phyloP scores from a whole-genome alignment of 2,888 invertebrate species.

The Macrophya alboannulata region DNA sequence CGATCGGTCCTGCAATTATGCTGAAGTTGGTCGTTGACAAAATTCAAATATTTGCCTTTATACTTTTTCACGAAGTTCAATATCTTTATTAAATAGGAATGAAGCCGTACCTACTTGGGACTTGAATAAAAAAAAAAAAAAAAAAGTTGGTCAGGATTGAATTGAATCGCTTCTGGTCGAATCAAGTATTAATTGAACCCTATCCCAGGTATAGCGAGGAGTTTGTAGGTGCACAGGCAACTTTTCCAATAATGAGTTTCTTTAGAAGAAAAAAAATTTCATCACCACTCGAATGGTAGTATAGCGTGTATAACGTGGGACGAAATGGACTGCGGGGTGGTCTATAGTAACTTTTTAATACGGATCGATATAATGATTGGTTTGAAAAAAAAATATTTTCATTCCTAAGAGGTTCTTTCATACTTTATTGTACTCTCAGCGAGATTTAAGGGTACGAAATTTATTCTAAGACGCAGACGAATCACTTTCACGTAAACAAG shows the following conservation, averaged over 20 bases:
- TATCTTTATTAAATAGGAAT: conserved; percentile 36
- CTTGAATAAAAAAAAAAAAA: conserved; percentile 58
- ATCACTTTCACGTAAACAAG: conserved; percentile 38
- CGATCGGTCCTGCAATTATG: conserved; percentile 26
- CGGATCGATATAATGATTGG: conserved; percentile 50
- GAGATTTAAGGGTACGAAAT: conserved; percentile 26
- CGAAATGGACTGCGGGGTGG: conserved; percentile 64
- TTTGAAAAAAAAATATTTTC: conserved; percentile 72
- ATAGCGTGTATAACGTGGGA: conserved; percentile 59
- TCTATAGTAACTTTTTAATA: conserved; percentile 25
- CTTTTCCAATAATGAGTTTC: conserved; percentile 76
- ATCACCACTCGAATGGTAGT: conserved; percentile 63
- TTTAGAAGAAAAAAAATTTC: conserved; percentile 72
- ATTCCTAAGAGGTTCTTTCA: conserved; percentile 50
- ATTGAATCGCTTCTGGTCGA: conserved; percentile 70
- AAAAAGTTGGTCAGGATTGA: conserved; percentile 69
- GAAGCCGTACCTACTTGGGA: conserved; percentile 55
- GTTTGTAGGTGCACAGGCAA: conserved; percentile 59
- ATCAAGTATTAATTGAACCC: conserved; percentile 73
- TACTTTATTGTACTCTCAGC: not conserved
- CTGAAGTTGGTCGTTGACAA: conserved; percentile 28
- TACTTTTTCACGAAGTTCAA: conserved; percentile 31
- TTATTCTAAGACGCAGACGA: conserved; percentile 45
- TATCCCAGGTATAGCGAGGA: conserved; percentile 34
- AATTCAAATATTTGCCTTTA: conserved; percentile 41